A percentile compares a stretch with the other conserved stretches of the same genome.
Evolutionary conservation across 2,797 vertebrate genomes (phyloP).

Genomic region (Austrolebias charrua): DNA sequence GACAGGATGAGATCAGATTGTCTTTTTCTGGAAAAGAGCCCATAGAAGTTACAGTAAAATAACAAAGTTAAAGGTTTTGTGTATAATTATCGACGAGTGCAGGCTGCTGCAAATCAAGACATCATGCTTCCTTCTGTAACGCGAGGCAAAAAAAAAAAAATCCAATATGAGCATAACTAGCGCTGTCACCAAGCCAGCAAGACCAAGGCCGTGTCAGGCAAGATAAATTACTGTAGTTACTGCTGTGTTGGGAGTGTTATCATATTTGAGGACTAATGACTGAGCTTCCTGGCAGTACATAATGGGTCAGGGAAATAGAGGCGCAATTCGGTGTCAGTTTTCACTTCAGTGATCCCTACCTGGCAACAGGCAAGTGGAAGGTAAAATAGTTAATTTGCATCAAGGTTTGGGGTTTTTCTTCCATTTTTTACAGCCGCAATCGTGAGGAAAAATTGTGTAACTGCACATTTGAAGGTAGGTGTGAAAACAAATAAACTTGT

Average conservation of each 20-base stretch:
- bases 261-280: constrained; percentile 62
- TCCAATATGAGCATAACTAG: constrained; percentile 15
- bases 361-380: constrained; percentile 27
- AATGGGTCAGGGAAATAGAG: constrained; percentile 35
- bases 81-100: constrained; percentile 44
- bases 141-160: constrained; percentile 18
- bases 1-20: constrained; percentile 42
- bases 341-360: constrained; percentile 14
- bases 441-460: background rate
- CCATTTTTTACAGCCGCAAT: background rate
- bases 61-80: constrained; percentile 54
- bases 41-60: constrained; percentile 39
- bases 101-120: constrained; percentile 54
- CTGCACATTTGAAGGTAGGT: constrained; percentile 4
- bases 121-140: constrained; percentile 30
- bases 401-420: constrained; percentile 5
- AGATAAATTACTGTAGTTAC: constrained; percentile 57
- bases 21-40: constrained; percentile 43
- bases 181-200: constrained; percentile 35
- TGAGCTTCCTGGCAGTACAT: constrained; percentile 39
- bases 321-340: constrained; percentile 45
- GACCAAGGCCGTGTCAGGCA: constrained; percentile 38
- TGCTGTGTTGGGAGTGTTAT: constrained; percentile 58
- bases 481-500: background rate
- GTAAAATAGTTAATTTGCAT: constrained; percentile 30